Base-by-base conservation (phyloP, 2,888 invertebrate genomes). In the Ganaspis brasiliensis region DNA sequence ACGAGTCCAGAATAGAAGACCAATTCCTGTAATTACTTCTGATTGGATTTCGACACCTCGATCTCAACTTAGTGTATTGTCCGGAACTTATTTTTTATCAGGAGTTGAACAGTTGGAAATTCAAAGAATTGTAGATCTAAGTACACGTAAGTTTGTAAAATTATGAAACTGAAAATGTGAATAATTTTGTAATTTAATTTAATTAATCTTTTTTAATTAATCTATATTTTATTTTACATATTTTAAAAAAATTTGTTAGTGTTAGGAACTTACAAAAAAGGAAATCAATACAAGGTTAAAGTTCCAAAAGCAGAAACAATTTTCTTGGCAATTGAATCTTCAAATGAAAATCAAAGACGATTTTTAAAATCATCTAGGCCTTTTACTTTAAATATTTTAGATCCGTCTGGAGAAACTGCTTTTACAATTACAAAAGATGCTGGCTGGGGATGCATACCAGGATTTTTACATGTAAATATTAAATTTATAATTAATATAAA, bases 341-440 rank as follows among this genome's bases (percentile, higher is more conserved):
- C 96, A 0, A 92, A 92, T 1, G 90, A 93, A 0, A 93, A 93
- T 6, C 93, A 95, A 87, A 92, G 97, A 72, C 93, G 95, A 79
- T 92, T 95, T 70, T 96, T 96, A 89, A 97, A 97, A 4, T 93
- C 95, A 0, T 93, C 94, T 0, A 94, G 95, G 0, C 74, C 83
- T 21, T 97, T 97, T 90, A 93, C 93, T 79, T 95, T 98, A 93
- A 95, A 95, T 86, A 92, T 98, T 0, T 94, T 96, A 79, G 98
- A 98, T 91, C 95, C 95, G 89, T 95, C 95, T n/a, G 94, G 96
- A 80, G 96, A 96, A 87, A 97, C 97, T 90, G 96, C 97, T 0
- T 93, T 98, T 88, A 93, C 95, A 77, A 92, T 98, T 55, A 83
- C 74, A 24, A 89, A 90, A 71, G 89, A 90, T 49, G 56, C 86